Conservation (phyloP, 2,797 vertebrate genomes). For the Periophthalmus magnuspinnatus region DNA sequence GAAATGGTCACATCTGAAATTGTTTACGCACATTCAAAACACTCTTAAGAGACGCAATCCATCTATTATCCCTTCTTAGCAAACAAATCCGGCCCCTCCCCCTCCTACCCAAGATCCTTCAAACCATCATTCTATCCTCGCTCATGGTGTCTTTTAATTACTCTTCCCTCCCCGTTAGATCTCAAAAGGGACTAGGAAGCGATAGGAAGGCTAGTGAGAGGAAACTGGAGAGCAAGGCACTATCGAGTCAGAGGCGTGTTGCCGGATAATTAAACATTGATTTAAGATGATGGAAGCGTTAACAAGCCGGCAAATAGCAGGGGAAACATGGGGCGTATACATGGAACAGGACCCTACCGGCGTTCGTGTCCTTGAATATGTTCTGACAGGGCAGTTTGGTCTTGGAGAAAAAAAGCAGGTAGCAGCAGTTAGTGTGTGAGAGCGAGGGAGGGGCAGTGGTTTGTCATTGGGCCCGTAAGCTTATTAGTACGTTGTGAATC, state of each 20-base stretch:
- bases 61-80: conserved; percentile 51
- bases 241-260: conserved; percentile 14
- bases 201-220: conserved; percentile 7
- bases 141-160: too few species aligned
- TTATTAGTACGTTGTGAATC: conserved; percentile 50
- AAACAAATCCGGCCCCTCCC: conserved; percentile 40
- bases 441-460: conserved; percentile 23
- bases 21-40: conserved; percentile 42
- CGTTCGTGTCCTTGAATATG: conserved; percentile 54
- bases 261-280: conserved; percentile 68
- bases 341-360: conserved; percentile 49
- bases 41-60: conserved; percentile 34
- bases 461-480: conserved; percentile 50
- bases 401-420: conserved; percentile 35
- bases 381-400: conserved; percentile 50
- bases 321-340: conserved; percentile 31
- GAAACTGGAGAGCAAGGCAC: neutral
- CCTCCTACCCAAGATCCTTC: neutral
- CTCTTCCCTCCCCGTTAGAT: conserved; percentile 12
- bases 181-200: conserved; percentile 11
- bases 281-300: conserved; percentile 63
- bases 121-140: conserved; percentile 8
- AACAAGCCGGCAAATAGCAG: conserved; percentile 48
- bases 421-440: conserved; percentile 17
- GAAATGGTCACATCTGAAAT: too few species aligned